A percentile compares a stretch with the other conserved stretches of the same genome.
phyloP scores from a whole-genome alignment of 2,113 vertebrate genomes.

The Gopherus evgoodei region DNA sequence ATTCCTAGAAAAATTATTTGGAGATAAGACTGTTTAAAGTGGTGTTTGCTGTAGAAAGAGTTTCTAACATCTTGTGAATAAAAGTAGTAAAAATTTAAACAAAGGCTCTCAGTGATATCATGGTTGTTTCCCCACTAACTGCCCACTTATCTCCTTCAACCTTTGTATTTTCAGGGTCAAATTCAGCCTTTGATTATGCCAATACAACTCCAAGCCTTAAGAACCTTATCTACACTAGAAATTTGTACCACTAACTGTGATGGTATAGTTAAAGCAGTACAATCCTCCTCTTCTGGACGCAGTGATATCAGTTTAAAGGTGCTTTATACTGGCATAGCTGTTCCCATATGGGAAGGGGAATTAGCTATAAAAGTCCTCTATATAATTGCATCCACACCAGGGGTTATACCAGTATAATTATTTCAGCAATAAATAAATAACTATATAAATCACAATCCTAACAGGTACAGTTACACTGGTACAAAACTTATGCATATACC shows the following conservation, averaged over 20 bases:
- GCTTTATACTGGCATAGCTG: background rate
- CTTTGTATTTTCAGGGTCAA: background rate
- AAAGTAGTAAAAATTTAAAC: background rate
- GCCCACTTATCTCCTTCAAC: background rate
- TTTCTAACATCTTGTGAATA: background rate
- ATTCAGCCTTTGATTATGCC: background rate
- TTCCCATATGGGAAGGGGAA: accelerated
- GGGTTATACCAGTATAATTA: background rate
- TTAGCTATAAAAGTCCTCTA: background rate
- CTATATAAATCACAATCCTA: background rate
- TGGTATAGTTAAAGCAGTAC: background rate
- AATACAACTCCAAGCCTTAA: background rate
- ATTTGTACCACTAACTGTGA: background rate
- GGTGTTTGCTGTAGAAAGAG: background rate
- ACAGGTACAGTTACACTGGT: background rate
- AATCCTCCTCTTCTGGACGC: background rate
- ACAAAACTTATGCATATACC: background rate
- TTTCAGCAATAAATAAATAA: background rate
- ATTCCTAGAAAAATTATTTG: background rate
- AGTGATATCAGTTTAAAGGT: background rate
- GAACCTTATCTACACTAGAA: background rate
- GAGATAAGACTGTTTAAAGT: background rate
- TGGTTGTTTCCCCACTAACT: background rate
- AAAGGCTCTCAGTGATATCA: background rate
- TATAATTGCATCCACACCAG: background rate